Percentiles rank a stretch among this genome's conserved stretches.
These are phyloP conservation scores for Globia sparganii DNA, from an alignment of 2,888 invertebrate genomes.

Conservation along the genomic window DNA sequence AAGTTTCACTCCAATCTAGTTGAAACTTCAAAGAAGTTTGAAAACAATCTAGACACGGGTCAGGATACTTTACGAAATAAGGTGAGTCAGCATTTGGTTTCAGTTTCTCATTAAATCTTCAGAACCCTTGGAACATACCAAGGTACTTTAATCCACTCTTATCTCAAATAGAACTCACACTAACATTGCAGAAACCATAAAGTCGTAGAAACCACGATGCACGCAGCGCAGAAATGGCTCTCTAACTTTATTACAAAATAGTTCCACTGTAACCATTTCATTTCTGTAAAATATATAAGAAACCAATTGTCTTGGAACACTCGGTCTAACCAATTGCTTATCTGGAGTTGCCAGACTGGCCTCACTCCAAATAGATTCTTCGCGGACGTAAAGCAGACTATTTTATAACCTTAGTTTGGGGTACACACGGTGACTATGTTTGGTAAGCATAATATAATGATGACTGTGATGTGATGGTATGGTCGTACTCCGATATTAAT, in stretches of 20 bases:
- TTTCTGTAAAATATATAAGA: conserved; percentile 74
- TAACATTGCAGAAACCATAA: not conserved
- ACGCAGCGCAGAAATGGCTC: conserved; percentile 19
- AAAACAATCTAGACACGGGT: not conserved
- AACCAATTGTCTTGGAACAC: conserved; percentile 76
- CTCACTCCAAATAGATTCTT: conserved; percentile 78
- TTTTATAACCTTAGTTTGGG: conserved; percentile 62
- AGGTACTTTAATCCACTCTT: not conserved
- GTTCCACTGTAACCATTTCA: conserved; percentile 59
- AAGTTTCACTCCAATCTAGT: not conserved
- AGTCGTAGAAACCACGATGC: conserved; percentile 12
- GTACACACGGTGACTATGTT: conserved; percentile 32
- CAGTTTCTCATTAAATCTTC: not conserved
- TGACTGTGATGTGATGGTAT: too few relatives aligned
- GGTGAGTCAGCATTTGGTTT: not conserved
- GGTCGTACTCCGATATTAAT: too few relatives aligned
- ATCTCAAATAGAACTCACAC: not conserved
- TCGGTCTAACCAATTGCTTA: conserved; percentile 78
- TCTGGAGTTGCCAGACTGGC: conserved; percentile 76
- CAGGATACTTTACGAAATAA: not conserved
- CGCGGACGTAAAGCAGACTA: conserved; percentile 68
- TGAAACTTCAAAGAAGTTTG: too few relatives aligned
- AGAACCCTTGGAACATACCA: not conserved
- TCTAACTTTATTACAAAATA: conserved; percentile 53
- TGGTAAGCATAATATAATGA: too few relatives aligned